A percentile compares a stretch with the other conserved stretches of the same genome.
phyloP scores from a whole-genome alignment of 2,113 vertebrate genomes.

The Neolamprologus caudopunctatus region DNA sequence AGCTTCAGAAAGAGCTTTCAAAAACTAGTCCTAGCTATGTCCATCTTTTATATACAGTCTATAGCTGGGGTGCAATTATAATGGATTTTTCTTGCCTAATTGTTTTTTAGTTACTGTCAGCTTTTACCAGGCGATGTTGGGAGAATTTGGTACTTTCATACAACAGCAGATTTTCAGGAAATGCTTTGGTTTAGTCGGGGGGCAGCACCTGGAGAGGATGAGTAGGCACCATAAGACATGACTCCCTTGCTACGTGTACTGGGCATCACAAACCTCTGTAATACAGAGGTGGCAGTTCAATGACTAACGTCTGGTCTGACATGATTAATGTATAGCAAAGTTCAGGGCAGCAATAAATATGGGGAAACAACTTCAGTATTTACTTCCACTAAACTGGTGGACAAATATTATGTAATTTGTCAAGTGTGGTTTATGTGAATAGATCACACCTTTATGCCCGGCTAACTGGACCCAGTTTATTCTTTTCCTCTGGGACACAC shows the following conservation, averaged over 20 bases:
- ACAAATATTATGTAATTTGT: not conserved
- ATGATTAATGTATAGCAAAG: not conserved
- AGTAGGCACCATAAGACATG: not conserved
- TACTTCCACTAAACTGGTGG: not conserved
- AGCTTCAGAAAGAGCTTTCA: not conserved
- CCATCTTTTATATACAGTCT: not conserved
- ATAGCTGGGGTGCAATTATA: not conserved
- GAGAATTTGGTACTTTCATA: not conserved
- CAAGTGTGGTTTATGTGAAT: not conserved
- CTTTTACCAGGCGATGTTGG: not conserved
- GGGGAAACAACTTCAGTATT: not conserved
- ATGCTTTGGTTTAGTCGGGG: not conserved
- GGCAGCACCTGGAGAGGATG: not conserved
- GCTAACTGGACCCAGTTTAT: slow-evolving; percentile 93
- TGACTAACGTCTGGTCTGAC: not conserved
- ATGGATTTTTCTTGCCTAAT: not conserved
- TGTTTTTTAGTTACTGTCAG: not conserved
- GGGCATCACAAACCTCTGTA: not conserved
- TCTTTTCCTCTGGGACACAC: slow-evolving; percentile 83
- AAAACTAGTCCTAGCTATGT: not conserved
- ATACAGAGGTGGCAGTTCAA: not conserved
- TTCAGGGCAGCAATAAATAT: not conserved
- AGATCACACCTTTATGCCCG: slow-evolving; percentile 86
- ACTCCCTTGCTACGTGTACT: not conserved
- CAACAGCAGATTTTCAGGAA: not conserved